A percentile compares a stretch with the other conserved stretches of the same genome.
Conservation (phyloP, 2,797 vertebrate species). For the Phoeniculus purpureus region DNA sequence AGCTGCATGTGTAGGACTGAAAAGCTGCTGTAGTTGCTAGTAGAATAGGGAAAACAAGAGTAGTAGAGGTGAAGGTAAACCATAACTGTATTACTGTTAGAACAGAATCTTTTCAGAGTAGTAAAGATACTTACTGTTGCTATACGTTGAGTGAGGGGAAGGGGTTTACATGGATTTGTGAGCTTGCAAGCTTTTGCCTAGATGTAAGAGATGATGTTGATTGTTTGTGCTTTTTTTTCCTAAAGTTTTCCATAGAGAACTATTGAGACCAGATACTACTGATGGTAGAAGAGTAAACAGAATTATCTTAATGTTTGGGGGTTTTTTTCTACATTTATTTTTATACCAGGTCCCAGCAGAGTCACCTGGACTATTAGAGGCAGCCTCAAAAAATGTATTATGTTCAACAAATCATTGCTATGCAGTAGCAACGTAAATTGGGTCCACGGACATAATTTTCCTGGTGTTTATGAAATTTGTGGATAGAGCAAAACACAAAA, state of each 20-base stretch:
- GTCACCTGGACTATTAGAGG: constrained; percentile 30
- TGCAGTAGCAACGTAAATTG: constrained; percentile 48
- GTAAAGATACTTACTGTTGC: background rate
- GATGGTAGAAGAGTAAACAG: background rate
- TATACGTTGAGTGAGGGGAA: background rate
- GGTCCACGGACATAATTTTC: constrained; percentile 34
- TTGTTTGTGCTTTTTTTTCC: background rate
- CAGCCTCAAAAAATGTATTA: constrained; percentile 60
- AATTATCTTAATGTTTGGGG: background rate
- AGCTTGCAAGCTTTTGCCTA: background rate
- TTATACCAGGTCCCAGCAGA: constrained; percentile 1
- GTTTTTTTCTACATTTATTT: constrained; percentile 35
- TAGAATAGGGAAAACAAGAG: background rate
- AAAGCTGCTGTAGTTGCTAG: background rate
- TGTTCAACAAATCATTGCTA: constrained; percentile 43
- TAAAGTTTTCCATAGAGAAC: background rate
- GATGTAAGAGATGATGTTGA: background rate
- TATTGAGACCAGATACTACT: background rate
- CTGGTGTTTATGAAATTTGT: constrained; percentile 47
- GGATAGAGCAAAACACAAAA: constrained; percentile 62
- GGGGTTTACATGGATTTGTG: background rate
- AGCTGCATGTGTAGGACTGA: background rate
- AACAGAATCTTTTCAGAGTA: background rate
- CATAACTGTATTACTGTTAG: background rate
- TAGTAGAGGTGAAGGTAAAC: background rate